Conservation (phyloP, 2,888 invertebrate genomes). For the Agrotis exclamationis region DNA sequence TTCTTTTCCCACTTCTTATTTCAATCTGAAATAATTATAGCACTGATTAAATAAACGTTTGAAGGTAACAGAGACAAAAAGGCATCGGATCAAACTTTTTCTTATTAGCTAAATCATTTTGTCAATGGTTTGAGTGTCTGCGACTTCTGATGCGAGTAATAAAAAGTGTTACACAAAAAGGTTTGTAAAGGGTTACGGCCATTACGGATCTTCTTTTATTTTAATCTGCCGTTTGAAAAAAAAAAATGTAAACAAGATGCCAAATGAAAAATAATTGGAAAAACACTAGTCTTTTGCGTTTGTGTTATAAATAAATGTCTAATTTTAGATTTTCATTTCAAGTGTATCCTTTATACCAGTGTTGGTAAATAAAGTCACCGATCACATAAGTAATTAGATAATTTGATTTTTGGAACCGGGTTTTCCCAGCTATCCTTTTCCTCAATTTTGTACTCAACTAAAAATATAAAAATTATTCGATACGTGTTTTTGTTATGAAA, state of each 20-base stretch:
- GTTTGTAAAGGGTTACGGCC: background rate
- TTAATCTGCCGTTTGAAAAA: background rate
- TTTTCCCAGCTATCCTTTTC: no score
- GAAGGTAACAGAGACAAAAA: slow-evolving; percentile 56
- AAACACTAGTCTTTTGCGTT: background rate
- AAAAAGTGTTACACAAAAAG: slow-evolving; percentile 40
- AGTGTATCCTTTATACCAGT: background rate
- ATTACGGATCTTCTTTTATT: slow-evolving; percentile 14
- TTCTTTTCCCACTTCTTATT: slow-evolving; percentile 38
- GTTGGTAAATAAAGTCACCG: background rate
- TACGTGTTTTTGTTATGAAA: no score
- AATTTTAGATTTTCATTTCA: background rate
- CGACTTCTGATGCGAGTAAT: no score
- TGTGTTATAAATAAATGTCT: background rate
- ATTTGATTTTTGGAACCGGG: background rate
- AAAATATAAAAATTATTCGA: no score
- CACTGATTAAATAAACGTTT: slow-evolving; percentile 46
- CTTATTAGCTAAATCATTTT: slow-evolving; percentile 5
- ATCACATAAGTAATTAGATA: no score
- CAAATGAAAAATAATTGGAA: background rate
- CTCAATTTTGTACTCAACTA: background rate
- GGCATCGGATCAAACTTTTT: slow-evolving; percentile 40
- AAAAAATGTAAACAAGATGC: background rate
- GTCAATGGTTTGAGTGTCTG: slow-evolving; percentile 33
- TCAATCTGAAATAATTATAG: slow-evolving; percentile 34